A percentile compares a stretch with the other conserved stretches of the same genome.
These are phyloP conservation scores for Pantala flavescens DNA, from an alignment of 1,140 invertebrate species.

Conservation along the genomic window DNA sequence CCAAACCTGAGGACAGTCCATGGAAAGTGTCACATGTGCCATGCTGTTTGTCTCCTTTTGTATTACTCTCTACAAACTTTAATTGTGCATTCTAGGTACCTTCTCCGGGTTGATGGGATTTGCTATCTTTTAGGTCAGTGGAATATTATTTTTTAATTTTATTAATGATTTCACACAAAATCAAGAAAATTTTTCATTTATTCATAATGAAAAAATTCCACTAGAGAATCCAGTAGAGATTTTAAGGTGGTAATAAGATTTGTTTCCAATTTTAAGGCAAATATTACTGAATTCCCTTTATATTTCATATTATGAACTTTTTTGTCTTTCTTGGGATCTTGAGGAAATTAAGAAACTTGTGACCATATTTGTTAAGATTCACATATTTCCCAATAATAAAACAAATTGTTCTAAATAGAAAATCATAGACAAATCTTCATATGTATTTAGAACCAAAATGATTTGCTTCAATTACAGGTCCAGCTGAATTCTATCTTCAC, in stretches of 20 bases:
- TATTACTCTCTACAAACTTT: neutral
- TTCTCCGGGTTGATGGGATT: neutral
- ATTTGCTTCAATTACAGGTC: neutral
- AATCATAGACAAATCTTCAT: too few relatives aligned
- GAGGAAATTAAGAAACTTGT: too few relatives aligned
- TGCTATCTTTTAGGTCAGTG: neutral
- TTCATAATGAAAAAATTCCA: neutral
- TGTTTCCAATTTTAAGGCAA: too few relatives aligned
- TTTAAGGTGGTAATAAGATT: neutral
- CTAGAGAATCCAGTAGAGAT: neutral
- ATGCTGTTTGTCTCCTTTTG: neutral
- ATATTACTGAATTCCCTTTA: too few relatives aligned
- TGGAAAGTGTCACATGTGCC: neutral
- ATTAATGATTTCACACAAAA: neutral
- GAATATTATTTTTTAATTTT: neutral
- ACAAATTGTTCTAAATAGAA: too few relatives aligned
- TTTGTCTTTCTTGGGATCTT: too few relatives aligned
- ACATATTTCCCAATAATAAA: too few relatives aligned
- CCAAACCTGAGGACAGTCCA: neutral
- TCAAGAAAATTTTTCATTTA: neutral
- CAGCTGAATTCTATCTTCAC: neutral
- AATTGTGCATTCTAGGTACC: neutral
- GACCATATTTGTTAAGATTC: too few relatives aligned
- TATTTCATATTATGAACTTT: too few relatives aligned
- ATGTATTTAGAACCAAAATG: too few relatives aligned